Conservation (phyloP, 2,888 invertebrate species). For the Lycia hirtaria region DNA sequence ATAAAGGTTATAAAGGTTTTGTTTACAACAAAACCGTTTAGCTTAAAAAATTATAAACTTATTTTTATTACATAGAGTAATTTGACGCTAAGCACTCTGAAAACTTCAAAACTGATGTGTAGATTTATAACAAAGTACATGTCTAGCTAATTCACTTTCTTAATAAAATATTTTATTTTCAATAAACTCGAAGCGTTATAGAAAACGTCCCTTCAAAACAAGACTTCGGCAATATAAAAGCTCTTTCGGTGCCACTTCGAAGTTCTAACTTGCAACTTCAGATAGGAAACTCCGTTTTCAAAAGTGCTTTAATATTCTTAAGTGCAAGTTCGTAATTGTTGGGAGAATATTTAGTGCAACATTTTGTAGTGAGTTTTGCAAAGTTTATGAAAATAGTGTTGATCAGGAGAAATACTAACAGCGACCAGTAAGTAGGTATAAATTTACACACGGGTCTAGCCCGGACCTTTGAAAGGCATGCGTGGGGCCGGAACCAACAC, state of each 20-base stretch:
- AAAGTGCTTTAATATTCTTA: slow-evolving; percentile 42
- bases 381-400: slow-evolving; percentile 4
- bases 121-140: too few species aligned
- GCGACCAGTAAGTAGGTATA: too few species aligned
- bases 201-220: slow-evolving; percentile 24
- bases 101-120: too few species aligned
- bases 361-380: slow-evolving; percentile 4
- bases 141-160: not conserved
- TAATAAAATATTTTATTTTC: not conserved
- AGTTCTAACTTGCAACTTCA: slow-evolving; percentile 46
- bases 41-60: too few species aligned
- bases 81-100: too few species aligned
- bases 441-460: too few species aligned
- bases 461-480: too few species aligned
- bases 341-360: slow-evolving; percentile 5
- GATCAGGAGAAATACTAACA: not conserved
- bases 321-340: slow-evolving; percentile 30
- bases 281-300: slow-evolving; percentile 42
- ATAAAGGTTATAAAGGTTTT: too few species aligned
- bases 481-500: too few species aligned
- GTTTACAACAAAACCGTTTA: too few species aligned
- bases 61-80: too few species aligned
- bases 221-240: slow-evolving; percentile 41
- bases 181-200: not conserved
- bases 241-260: slow-evolving; percentile 44